phyloP scores from a whole-genome alignment of 2,888 invertebrate genomes.

The Archaeoteleia sp. region DNA sequence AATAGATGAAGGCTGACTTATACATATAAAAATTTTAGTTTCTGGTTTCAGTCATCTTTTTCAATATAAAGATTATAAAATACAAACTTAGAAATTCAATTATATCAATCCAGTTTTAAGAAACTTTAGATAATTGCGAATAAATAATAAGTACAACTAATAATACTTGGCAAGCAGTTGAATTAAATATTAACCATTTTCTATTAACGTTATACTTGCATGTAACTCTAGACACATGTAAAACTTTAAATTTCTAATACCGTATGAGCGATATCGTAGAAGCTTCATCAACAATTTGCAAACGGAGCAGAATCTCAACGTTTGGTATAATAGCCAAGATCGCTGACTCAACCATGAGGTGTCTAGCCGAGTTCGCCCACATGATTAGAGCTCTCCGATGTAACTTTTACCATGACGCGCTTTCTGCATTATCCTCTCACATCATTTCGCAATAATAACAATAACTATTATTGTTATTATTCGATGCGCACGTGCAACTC shows the following conservation, averaged over 20 bases:
- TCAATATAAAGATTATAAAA: too few relatives aligned
- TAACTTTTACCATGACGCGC: slow-evolving; percentile 44
- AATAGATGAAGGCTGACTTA: too few relatives aligned
- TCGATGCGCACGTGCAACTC: slow-evolving; percentile 42
- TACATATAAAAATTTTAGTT: too few relatives aligned
- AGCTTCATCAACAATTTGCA: slow-evolving; percentile 48
- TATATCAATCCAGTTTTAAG: too few relatives aligned
- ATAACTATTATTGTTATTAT: slow-evolving; percentile 45
- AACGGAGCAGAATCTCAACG: slow-evolving; percentile 38
- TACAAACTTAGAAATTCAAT: too few relatives aligned
- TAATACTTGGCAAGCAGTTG: too few relatives aligned
- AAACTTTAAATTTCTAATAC: slow-evolving; percentile 46
- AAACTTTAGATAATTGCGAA: too few relatives aligned
- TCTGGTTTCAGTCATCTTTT: too few relatives aligned
- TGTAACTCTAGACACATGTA: slow-evolving; percentile 26
- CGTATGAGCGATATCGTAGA: slow-evolving; percentile 36
- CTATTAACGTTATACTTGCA: slow-evolving; percentile 12
- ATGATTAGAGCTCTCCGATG: slow-evolving; percentile 37
- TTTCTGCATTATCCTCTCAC: slow-evolving; percentile 44
- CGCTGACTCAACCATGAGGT: slow-evolving; percentile 48
- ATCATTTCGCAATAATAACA: slow-evolving; percentile 50
- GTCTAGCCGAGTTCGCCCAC: slow-evolving; percentile 51
- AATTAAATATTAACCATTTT: not conserved
- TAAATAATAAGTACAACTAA: too few relatives aligned
- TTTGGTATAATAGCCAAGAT: slow-evolving; percentile 38